A percentile compares a stretch with the other conserved stretches of the same genome.
Conservation (phyloP, 2,888 invertebrate species). For the Lycia hirtaria region DNA sequence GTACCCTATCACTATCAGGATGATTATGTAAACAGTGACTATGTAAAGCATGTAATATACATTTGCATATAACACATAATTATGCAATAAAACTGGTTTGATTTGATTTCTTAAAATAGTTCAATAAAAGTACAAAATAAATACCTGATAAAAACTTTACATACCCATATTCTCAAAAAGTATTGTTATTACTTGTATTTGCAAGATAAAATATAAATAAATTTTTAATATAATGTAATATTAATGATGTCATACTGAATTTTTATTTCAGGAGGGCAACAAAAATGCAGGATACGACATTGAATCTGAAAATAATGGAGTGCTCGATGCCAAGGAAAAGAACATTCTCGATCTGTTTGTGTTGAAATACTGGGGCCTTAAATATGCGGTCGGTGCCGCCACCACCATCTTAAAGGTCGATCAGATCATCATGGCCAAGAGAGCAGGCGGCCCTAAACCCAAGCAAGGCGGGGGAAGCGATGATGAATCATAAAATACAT, state of each 20-base stretch:
- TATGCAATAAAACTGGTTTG: too few relatives aligned
- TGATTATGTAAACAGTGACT: too few relatives aligned
- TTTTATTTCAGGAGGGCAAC: conserved; percentile 87
- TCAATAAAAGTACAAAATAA: too few relatives aligned
- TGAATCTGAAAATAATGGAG: conserved; percentile 89
- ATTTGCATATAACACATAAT: too few relatives aligned
- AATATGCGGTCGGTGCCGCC: conserved; percentile 97
- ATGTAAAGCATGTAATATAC: too few relatives aligned
- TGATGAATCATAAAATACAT: conserved; percentile 87
- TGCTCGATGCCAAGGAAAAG: conserved; percentile 91
- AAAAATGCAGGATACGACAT: conserved; percentile 94
- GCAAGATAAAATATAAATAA: too few relatives aligned
- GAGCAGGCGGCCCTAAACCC: conserved; percentile 97
- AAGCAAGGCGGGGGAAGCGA: conserved; percentile 88
- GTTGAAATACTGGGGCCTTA: conserved; percentile 96
- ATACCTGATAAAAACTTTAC: too few relatives aligned
- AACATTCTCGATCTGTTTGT: conserved; percentile 93
- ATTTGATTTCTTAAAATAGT: too few relatives aligned
- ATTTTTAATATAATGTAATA: background rate
- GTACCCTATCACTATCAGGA: too few relatives aligned
- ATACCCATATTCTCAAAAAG: too few relatives aligned
- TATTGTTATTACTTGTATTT: too few relatives aligned
- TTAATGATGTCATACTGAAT: background rate
- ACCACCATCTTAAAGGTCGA: conserved; percentile 97
- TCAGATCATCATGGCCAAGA: conserved; percentile 99